Percentiles rank a stretch among this genome's conserved stretches.
These are phyloP conservation scores for Drosophila parthenogenetica DNA, from an alignment of 2,888 invertebrate species.

Conservation along the genomic window DNA sequence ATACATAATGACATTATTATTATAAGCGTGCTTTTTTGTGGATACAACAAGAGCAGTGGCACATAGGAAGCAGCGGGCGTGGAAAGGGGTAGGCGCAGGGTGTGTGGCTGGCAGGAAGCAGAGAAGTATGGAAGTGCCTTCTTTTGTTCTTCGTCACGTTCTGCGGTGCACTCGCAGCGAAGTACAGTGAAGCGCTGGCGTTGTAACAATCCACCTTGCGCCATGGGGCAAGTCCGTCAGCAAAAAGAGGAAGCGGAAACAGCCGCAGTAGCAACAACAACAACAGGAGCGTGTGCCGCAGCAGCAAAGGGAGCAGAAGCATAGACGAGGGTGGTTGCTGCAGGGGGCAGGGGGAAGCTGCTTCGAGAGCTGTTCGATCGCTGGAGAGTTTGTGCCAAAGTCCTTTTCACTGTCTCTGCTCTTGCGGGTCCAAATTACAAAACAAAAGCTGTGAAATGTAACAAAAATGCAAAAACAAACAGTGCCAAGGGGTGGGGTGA, in stretches of 20 bases:
- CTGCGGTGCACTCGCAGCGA: slow-evolving; percentile 74
- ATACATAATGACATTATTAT: slow-evolving; percentile 75
- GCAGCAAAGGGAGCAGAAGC: background rate
- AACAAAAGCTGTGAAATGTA: slow-evolving; percentile 73
- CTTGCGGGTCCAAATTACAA: slow-evolving; percentile 66
- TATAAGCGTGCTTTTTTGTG: slow-evolving; percentile 81
- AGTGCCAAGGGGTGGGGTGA: slow-evolving; percentile 7
- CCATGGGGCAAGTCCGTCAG: background rate
- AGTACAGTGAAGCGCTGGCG: slow-evolving; percentile 33
- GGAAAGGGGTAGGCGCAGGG: background rate
- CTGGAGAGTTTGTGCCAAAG: slow-evolving; percentile 51
- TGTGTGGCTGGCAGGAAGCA: slow-evolving; percentile 28
- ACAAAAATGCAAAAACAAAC: slow-evolving; percentile 71
- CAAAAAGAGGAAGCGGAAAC: slow-evolving; percentile 72
- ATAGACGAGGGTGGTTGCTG: background rate
- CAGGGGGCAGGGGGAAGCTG: background rate
- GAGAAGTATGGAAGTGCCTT: slow-evolving; percentile 82
- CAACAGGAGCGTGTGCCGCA: background rate
- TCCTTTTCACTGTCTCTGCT: slow-evolving; percentile 33
- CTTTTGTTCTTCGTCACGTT: slow-evolving; percentile 84
- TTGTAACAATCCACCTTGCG: slow-evolving; percentile 51
- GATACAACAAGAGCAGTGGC: slow-evolving; percentile 63
- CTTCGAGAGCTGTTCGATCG: slow-evolving; percentile 67
- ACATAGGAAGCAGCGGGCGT: slow-evolving; percentile 1
- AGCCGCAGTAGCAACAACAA: slow-evolving; percentile 56